These are phyloP conservation scores for Bergia puertoricense DNA, from an alignment of 92 coral and sea anemone genomes.

Conservation along the genomic window DNA sequence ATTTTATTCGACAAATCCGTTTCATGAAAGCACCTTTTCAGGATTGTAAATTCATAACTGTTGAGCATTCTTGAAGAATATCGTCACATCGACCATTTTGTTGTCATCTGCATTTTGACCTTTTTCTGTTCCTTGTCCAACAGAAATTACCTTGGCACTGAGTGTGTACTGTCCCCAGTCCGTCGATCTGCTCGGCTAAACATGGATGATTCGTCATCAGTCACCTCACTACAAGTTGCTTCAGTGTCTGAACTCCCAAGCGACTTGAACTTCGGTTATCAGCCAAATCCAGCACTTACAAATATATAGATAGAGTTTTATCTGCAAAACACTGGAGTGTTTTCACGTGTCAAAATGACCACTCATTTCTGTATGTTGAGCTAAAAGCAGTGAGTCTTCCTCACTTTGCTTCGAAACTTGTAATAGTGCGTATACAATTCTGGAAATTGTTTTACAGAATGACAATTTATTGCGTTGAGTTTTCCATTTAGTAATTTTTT, in stretches of 20 bases:
- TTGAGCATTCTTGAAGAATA: too few relatives aligned
- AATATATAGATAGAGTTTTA: background rate
- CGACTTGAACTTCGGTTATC: slow-evolving; percentile 27
- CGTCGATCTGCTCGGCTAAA: slow-evolving; percentile 43
- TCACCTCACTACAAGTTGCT: slow-evolving; percentile 30
- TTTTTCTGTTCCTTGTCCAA: background rate
- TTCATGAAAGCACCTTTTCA: too few relatives aligned
- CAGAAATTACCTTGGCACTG: slow-evolving; percentile 33
- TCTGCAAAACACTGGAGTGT: background rate
- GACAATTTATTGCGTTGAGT: too few relatives aligned
- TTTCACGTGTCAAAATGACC: background rate
- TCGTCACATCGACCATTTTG: too few relatives aligned
- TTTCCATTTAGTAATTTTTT: too few relatives aligned
- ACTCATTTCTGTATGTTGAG: background rate
- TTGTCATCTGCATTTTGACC: too few relatives aligned
- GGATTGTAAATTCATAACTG: too few relatives aligned
- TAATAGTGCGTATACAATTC: too few relatives aligned
- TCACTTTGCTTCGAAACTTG: too few relatives aligned
- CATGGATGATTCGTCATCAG: slow-evolving; percentile 40
- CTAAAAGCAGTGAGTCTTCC: too few relatives aligned
- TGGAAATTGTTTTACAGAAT: too few relatives aligned
- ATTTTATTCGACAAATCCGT: too few relatives aligned
- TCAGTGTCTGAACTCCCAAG: slow-evolving; percentile 34
- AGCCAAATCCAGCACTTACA: slow-evolving; percentile 34
- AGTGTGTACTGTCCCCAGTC: slow-evolving; percentile 41